A percentile compares a stretch with the other conserved stretches of the same genome.
phyloP scores from a whole-genome alignment of 2,888 invertebrate genomes.

The Amphimallon solstitiale region DNA sequence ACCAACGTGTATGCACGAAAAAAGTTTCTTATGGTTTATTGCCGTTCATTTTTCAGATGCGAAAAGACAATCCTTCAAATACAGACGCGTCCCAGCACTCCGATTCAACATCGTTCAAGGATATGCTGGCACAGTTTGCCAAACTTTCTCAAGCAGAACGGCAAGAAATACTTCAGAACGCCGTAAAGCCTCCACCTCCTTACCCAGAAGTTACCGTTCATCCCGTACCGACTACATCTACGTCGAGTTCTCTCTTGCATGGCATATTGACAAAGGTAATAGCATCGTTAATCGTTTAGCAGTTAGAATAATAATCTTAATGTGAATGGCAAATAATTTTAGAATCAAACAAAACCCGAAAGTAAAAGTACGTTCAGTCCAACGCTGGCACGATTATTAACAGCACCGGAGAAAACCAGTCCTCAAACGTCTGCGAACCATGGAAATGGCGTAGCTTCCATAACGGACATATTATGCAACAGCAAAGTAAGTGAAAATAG shows the following conservation, averaged over 20 bases:
- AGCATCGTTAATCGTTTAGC: neutral
- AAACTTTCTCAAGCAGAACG: constrained; percentile 68
- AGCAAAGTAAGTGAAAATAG: constrained; percentile 56
- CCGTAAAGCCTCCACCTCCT: constrained; percentile 69
- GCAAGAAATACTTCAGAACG: constrained; percentile 58
- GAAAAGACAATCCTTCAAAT: constrained; percentile 62
- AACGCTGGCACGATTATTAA: constrained; percentile 81
- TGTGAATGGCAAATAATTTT: constrained; percentile 42
- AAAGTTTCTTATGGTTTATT: no score
- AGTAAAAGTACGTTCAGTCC: constrained; percentile 77
- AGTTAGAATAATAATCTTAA: neutral
- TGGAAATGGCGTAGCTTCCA: constrained; percentile 55
- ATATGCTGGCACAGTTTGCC: constrained; percentile 80
- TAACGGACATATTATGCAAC: constrained; percentile 61
- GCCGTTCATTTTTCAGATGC: constrained; percentile 49
- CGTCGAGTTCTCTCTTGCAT: constrained; percentile 76
- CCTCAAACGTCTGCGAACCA: constrained; percentile 43
- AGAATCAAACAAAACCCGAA: constrained; percentile 55
- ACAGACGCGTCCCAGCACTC: constrained; percentile 67
- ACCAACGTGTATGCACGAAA: neutral
- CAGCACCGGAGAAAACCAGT: constrained; percentile 65
- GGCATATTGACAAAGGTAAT: constrained; percentile 79
- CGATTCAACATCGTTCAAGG: constrained; percentile 70
- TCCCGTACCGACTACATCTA: constrained; percentile 68
- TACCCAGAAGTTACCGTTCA: constrained; percentile 84